These are phyloP conservation scores for Enoplolaimus lenunculus DNA, from an alignment of 2,888 invertebrate species.

Conservation along the genomic window DNA sequence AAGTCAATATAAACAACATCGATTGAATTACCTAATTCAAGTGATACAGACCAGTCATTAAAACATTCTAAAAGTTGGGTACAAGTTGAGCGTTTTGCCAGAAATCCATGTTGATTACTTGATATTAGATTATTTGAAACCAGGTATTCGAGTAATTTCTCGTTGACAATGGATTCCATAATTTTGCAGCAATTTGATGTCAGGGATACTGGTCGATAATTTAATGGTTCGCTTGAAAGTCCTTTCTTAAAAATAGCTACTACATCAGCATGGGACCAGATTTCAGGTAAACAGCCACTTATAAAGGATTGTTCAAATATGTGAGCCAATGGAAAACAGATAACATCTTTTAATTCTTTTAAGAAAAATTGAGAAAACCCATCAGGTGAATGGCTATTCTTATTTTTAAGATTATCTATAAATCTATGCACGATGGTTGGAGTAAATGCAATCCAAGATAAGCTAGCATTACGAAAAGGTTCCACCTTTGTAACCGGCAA, in stretches of 20 bases:
- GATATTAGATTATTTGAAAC: background rate
- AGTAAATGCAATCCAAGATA: background rate
- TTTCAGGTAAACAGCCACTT: background rate
- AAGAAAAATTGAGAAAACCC: background rate
- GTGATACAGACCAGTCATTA: background rate
- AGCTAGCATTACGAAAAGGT: background rate
- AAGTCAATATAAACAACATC: slow-evolving; percentile 14
- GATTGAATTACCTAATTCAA: slow-evolving; percentile 10
- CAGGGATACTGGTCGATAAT: slow-evolving; percentile 11
- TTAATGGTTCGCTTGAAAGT: background rate
- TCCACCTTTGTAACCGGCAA: background rate
- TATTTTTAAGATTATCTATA: background rate
- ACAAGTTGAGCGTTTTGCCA: background rate
- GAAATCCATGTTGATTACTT: background rate
- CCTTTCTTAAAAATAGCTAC: slow-evolving; percentile 8
- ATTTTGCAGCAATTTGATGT: slow-evolving; percentile 8
- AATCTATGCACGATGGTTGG: background rate
- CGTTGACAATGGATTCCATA: slow-evolving; percentile 10
- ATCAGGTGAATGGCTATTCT: background rate
- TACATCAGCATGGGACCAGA: slow-evolving; percentile 12
- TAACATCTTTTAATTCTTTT: background rate
- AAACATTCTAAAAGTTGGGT: background rate
- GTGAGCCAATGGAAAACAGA: background rate
- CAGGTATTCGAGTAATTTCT: background rate
- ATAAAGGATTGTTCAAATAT: background rate